Base-by-base conservation (phyloP, 1,140 invertebrate genomes). In the Drosophila willistoni region DNA sequence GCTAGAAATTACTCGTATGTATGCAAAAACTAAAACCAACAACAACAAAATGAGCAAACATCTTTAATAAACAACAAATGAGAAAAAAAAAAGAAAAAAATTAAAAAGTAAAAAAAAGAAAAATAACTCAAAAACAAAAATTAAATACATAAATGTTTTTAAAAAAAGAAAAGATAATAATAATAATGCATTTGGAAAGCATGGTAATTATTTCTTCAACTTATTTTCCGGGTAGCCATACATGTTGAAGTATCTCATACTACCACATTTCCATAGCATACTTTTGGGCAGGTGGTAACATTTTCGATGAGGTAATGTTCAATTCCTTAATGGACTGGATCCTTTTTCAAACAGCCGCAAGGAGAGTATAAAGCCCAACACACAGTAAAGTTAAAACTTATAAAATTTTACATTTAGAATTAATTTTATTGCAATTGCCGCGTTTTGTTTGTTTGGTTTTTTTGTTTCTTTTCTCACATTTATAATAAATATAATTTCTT, bases 401-500 rank as follows among this genome's bases (percentile, higher is more conserved):
- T 9, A 1, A 22, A 60, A 54, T 34, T 7, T 55, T 75, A 76
- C 73, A 76, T 75, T 75, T 36, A 76, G 73, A 76, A 69, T 75
- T 76, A 60, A 79, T 79, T 79, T 79, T 73, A 73, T 85, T 85
- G 79, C 81, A 78, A 61, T 73, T 73, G 64, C 44, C 19, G 68
- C 41, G 47, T 25, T 64, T 22, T 47, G 0, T 29, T 67, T 33
- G 13, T 13, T 51, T 64, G 61, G 51, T 62, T 60, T 34, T 36
- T 63, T 34, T 62, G 33, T 44, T 7, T 64, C 54, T 62, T 36
- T 66, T 61, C 66, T 71, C 71, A 64, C 59, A 69, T 75, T 78
- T 59, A 81, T 83, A 83, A 83, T 77, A 73, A 77, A 83, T 64
- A 63, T 65, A 69, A 75, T 82, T 82, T 62, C 34, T 39, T 59